These are phyloP conservation scores for Cotesia chilonis DNA, from an alignment of 1,140 invertebrate genomes.

Conservation along the genomic window DNA sequence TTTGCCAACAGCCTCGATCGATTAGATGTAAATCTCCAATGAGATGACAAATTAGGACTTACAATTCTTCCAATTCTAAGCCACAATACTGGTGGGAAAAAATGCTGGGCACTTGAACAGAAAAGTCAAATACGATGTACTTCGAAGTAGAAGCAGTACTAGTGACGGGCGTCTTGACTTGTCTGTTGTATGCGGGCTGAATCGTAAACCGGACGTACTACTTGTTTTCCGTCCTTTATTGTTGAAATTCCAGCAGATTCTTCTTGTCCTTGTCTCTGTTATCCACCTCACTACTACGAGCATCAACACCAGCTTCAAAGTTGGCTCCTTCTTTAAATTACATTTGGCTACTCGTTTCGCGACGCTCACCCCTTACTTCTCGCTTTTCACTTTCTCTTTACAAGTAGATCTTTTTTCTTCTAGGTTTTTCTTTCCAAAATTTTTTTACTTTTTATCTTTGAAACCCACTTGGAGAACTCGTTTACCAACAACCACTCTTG, in stretches of 20 bases:
- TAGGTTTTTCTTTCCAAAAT: slow-evolving; percentile 1
- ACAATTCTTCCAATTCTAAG: too few species aligned
- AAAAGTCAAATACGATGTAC: slow-evolving; percentile 44
- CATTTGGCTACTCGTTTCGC: slow-evolving; percentile 59
- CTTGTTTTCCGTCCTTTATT: slow-evolving; percentile 50
- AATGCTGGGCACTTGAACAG: not conserved
- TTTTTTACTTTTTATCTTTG: not conserved
- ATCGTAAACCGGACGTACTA: slow-evolving; percentile 56
- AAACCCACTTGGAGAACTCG: slow-evolving; percentile 40
- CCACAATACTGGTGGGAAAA: not conserved
- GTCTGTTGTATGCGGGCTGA: slow-evolving; percentile 53
- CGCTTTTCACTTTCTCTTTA: slow-evolving; percentile 25
- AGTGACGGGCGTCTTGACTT: not conserved
- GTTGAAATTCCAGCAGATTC: slow-evolving; percentile 18
- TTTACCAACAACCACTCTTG: slow-evolving; percentile 37
- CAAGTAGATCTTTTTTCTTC: not conserved
- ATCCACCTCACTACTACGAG: slow-evolving; percentile 12
- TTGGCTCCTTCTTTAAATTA: slow-evolving; percentile 60
- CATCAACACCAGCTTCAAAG: slow-evolving; percentile 37
- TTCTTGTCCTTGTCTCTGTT: slow-evolving; percentile 34
- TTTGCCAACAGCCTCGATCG: too few species aligned
- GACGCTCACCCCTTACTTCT: slow-evolving; percentile 39
- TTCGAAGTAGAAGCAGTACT: not conserved
- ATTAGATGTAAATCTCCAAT: too few species aligned
- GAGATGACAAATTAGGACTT: too few species aligned